Base-by-base conservation (phyloP, 2,888 invertebrate genomes). In the Drosophila paranaensis region DNA sequence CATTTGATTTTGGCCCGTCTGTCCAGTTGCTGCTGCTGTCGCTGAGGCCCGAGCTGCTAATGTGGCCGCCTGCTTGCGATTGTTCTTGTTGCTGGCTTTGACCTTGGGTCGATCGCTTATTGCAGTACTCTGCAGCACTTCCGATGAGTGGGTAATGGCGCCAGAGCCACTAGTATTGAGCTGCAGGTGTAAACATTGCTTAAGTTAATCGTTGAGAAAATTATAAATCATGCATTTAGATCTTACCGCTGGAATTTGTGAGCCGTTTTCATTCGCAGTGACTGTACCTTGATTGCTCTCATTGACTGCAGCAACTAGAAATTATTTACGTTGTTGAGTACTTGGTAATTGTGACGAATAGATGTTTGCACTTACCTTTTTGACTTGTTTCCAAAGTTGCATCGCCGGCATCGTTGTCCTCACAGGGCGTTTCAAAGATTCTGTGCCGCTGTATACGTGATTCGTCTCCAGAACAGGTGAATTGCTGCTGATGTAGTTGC, bases 51-150 rank as follows among this genome's bases (percentile, higher is more conserved):
- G 71, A 16, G 66, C 58, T 54, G 74, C 58, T 74, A 82, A 50
- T 76, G 86, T 86, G 20, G 88, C 85, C 54, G 82, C 89, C 90
- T 95, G 95, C 92, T 96, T 96, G 56, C 95, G 95, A 91, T 96
- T 96, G 92, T 96, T 97, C 92, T 97, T 96, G 57, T 96, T 95
- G 58, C 95, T 95, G 46, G 96, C 95, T 93, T 97, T 97, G 50
- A 96, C 96, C 93, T 96, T 97, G 68, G 96, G 96, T 87, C 97
- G 95, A 93, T 97, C 97, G 93, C 96, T 96, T 87, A 97, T 96
- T 76, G 96, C 96, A 68, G 96, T 96, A 90, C 95, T 95, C 93
- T 95, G 93, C 30, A 93, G 92, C 40, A 93, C 93, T 77, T 93
- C 93, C 9, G 93, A 93, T 30, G 93, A 93, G 69, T 93, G 93